A percentile compares a stretch with the other conserved stretches of the same genome.
Conservation (phyloP, 2,113 vertebrate species). For the Pygoscelis antarcticus region DNA sequence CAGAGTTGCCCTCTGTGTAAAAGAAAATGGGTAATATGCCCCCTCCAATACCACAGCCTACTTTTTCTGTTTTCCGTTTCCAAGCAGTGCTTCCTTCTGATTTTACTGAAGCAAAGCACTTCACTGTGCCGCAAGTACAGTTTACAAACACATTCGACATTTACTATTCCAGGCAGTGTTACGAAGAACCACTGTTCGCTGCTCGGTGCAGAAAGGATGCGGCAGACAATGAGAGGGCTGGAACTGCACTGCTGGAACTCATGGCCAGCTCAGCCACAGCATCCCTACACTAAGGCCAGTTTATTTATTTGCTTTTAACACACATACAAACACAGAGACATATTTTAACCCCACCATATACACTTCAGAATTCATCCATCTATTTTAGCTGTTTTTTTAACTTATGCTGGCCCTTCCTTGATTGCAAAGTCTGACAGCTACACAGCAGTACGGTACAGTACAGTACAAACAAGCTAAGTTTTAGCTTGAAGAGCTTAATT, state of each 20-base stretch:
- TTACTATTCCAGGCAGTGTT: not conserved
- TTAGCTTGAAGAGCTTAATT: not conserved
- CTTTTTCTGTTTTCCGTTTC: not conserved
- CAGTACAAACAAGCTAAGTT: not conserved
- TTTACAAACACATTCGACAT: not conserved
- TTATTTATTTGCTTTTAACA: not conserved
- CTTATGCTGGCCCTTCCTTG: not conserved
- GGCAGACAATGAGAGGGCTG: not conserved
- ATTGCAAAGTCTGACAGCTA: not conserved
- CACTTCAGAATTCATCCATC: not conserved
- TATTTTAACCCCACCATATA: not conserved
- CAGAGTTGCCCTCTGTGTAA: not conserved
- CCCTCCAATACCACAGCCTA: not conserved
- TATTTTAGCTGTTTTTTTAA: not conserved
- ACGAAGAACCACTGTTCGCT: not conserved
- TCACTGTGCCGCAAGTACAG: not conserved
- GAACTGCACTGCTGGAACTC: not conserved
- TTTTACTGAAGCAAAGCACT: not conserved
- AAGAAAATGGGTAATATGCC: not conserved
- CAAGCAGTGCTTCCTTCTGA: not conserved
- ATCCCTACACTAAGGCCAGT: not conserved
- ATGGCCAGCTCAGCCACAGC: not conserved
- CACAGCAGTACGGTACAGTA: fast-evolving
- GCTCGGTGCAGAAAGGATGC: not conserved
- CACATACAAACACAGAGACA: not conserved